Percentiles rank a stretch among this genome's conserved stretches.
These are phyloP conservation scores for Nephrotoma guestfalica DNA, from an alignment of 2,888 invertebrate species.

Conservation along the genomic window DNA sequence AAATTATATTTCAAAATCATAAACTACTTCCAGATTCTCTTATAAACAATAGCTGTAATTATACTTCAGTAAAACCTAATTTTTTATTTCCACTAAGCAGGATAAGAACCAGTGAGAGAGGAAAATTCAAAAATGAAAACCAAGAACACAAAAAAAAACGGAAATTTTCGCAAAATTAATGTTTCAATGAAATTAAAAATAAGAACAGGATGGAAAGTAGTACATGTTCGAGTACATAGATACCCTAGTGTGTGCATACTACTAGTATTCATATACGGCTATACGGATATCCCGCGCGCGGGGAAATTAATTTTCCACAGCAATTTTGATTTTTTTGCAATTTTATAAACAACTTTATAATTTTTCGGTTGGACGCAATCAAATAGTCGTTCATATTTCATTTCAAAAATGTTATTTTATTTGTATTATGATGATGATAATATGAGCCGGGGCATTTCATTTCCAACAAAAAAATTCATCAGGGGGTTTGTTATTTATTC, in stretches of 20 bases:
- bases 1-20: background rate
- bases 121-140: background rate
- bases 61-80: background rate
- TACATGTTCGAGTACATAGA: background rate
- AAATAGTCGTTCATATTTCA: background rate
- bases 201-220: background rate
- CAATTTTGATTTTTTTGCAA: background rate
- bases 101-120: background rate
- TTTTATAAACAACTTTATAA: background rate
- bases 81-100: background rate
- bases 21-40: background rate
- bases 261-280: background rate
- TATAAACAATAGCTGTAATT: background rate
- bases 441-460: background rate
- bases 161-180: background rate
- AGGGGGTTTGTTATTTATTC: background rate
- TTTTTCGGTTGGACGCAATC: background rate
- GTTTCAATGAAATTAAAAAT: background rate
- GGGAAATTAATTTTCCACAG: background rate
- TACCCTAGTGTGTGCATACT: too few species aligned
- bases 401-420: background rate
- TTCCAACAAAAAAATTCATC: background rate
- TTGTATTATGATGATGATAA: background rate
- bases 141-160: background rate
- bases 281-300: background rate